Conservation (phyloP, 1,140 invertebrate genomes). For the Bactericera cockerelli region DNA sequence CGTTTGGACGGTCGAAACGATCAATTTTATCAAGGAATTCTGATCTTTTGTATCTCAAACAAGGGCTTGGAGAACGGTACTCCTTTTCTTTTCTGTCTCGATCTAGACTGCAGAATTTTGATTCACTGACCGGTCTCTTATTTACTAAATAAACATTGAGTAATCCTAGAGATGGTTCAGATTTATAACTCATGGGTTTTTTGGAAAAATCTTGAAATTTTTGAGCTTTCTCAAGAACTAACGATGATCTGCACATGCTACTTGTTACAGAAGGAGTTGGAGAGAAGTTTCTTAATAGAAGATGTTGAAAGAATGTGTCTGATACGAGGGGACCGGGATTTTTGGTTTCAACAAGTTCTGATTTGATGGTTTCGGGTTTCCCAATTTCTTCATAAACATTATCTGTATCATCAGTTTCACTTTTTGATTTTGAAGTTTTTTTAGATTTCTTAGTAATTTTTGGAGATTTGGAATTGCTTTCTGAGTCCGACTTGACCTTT, state of each 20-base stretch:
- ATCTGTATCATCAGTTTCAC: slow-evolving; percentile 19
- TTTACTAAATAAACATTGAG: slow-evolving; percentile 44
- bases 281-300: slow-evolving; percentile 38
- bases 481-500: neutral
- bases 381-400: slow-evolving; percentile 11
- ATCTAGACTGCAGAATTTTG: slow-evolving; percentile 51
- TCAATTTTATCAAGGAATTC: slow-evolving; percentile 28
- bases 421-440: slow-evolving; percentile 17
- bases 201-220: slow-evolving; percentile 38
- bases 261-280: slow-evolving; percentile 25
- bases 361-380: neutral
- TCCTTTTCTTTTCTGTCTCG: slow-evolving; percentile 24
- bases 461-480: slow-evolving; percentile 17
- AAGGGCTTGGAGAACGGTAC: slow-evolving; percentile 30
- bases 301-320: slow-evolving; percentile 50
- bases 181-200: slow-evolving; percentile 26
- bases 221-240: slow-evolving; percentile 43
- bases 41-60: slow-evolving; percentile 25
- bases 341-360: neutral
- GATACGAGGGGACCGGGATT: slow-evolving; percentile 30
- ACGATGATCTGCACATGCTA: slow-evolving; percentile 30
- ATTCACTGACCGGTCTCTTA: slow-evolving; percentile 51
- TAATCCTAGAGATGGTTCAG: slow-evolving; percentile 39
- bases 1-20: slow-evolving; percentile 30
- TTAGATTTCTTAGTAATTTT: slow-evolving; percentile 23